phyloP scores from a whole-genome alignment of 2,113 vertebrate species.

The Tretioscincus oriximinensis region DNA sequence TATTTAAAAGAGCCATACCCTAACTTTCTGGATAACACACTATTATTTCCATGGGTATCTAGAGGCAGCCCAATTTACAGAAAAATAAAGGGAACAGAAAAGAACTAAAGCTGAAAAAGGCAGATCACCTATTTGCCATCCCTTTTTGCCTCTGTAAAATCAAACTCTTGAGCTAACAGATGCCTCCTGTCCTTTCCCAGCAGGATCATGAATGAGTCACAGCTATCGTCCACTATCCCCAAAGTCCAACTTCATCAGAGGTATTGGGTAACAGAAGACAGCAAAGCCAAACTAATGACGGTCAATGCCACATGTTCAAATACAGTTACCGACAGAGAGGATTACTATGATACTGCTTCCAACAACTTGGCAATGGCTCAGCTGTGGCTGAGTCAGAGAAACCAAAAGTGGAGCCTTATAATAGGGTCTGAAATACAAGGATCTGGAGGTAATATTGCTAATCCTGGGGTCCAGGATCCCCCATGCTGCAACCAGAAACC shows the following conservation, averaged over 20 bases:
- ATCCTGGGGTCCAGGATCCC: not conserved
- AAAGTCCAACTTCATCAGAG: constrained; percentile 42
- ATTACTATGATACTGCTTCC: constrained; percentile 53
- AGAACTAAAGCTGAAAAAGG: not conserved
- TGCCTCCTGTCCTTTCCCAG: not conserved
- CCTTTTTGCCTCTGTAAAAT: not conserved
- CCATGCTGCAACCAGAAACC: not conserved
- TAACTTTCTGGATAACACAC: no score
- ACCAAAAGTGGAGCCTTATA: constrained; percentile 44
- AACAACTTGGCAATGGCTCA: constrained; percentile 48
- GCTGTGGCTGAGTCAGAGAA: constrained; percentile 50
- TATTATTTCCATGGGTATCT: no score
- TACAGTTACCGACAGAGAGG: constrained; percentile 23
- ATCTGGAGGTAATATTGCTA: not conserved
- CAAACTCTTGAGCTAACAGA: not conserved
- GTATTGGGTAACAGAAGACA: constrained; percentile 38
- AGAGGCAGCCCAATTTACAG: no score
- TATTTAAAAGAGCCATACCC: no score
- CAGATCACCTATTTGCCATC: no score
- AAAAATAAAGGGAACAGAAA: no score
- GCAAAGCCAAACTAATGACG: constrained; percentile 29
- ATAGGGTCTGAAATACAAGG: not conserved
- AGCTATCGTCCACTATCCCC: not conserved
- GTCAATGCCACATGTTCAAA: constrained; percentile 25
- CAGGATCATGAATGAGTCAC: constrained; percentile 3